phyloP scores from a whole-genome alignment of 2,113 vertebrate genomes.

The Copsychus sechellarum region DNA sequence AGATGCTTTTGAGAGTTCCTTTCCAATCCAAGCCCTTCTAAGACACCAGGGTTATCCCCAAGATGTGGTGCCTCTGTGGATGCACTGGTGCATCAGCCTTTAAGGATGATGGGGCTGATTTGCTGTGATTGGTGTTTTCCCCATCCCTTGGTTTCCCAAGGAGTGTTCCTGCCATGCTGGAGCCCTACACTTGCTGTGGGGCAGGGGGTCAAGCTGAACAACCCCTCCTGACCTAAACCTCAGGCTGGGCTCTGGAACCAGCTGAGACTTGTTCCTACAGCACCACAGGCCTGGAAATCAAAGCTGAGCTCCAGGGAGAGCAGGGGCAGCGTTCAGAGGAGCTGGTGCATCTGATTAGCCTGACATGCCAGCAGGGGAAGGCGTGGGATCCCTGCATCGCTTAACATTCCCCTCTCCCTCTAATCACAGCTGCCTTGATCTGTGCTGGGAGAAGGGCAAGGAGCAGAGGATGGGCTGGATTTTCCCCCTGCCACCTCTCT shows the following conservation, averaged over 20 bases:
- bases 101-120: not conserved
- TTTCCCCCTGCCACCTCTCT: fast-evolving
- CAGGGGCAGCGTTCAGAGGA: not conserved
- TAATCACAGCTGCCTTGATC: not conserved
- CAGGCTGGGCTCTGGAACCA: not conserved
- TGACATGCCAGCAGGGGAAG: fast-evolving
- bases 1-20: not conserved
- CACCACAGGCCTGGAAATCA: not conserved
- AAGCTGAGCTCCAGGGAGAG: not conserved
- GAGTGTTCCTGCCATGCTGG: fast-evolving
- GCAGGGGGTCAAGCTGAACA: not conserved
- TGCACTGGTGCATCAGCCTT: not conserved
- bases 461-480: not conserved
- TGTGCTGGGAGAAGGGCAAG: fast-evolving
- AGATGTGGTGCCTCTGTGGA: fast-evolving
- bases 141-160: not conserved
- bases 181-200: not conserved
- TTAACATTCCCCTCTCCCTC: not conserved
- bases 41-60: not conserved
- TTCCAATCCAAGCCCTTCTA: not conserved
- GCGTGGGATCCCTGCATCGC: not conserved
- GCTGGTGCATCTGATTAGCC: not conserved
- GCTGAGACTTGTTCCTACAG: not conserved
- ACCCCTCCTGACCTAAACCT: not conserved
- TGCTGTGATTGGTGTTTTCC: fast-evolving